Conservation (phyloP, 2,113 vertebrate genomes). For the Sciurus niger region DNA sequence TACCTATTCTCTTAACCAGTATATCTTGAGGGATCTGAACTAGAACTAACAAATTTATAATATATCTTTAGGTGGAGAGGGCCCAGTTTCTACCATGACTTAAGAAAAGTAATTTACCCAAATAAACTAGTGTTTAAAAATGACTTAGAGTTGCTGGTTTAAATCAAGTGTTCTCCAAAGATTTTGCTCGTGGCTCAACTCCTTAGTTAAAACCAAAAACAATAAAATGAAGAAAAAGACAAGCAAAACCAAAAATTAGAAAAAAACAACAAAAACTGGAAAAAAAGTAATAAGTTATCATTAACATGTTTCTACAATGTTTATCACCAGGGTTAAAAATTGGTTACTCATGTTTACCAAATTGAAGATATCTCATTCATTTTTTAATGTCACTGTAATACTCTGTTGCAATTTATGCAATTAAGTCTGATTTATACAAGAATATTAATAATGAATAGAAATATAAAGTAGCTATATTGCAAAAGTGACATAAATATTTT, state of each 20-base stretch:
- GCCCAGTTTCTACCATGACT: too few species aligned
- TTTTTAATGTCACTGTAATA: neutral
- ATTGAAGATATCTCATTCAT: neutral
- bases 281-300: neutral
- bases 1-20: neutral
- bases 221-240: too few species aligned
- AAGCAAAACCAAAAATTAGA: too few species aligned
- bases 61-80: too few species aligned
- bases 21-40: too few species aligned
- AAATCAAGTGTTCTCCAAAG: neutral
- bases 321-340: neutral
- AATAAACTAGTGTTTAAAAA: neutral
- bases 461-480: neutral
- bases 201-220: neutral
- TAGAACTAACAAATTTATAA: too few species aligned
- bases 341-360: neutral
- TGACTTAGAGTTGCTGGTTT: neutral
- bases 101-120: neutral
- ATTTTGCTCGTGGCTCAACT: neutral
- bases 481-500: neutral
- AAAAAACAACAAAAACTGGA: neutral
- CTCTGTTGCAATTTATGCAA: neutral
- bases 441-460: neutral
- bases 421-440: neutral
- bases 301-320: neutral